A percentile compares a stretch with the other conserved stretches of the same genome.
phyloP scores from a whole-genome alignment of 2,113 vertebrate species.

The Mormyrus iriodes region DNA sequence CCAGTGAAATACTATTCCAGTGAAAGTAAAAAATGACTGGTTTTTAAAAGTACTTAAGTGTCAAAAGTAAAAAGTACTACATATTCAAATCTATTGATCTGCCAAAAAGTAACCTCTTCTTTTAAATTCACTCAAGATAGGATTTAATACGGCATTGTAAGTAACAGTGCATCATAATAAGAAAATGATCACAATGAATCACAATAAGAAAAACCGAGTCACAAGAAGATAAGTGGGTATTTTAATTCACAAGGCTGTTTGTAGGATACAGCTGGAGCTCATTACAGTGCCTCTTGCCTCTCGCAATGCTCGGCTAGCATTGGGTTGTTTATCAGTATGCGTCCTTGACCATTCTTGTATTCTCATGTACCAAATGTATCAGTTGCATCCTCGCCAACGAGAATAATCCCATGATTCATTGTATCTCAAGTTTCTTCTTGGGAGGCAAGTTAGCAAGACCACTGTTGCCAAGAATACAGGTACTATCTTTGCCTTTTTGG shows the following conservation, averaged over 20 bases:
- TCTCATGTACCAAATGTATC: neutral
- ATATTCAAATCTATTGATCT: too few relatives aligned
- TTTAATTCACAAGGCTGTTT: neutral
- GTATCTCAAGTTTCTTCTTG: neutral
- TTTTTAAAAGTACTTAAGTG: too few relatives aligned
- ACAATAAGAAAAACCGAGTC: neutral
- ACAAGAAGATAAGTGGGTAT: neutral
- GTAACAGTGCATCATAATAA: too few relatives aligned
- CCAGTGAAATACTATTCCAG: too few relatives aligned
- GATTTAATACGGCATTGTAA: too few relatives aligned
- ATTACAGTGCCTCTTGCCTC: neutral
- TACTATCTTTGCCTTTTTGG: neutral
- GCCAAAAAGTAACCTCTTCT: too few relatives aligned
- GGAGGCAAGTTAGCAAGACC: neutral
- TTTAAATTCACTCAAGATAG: too few relatives aligned
- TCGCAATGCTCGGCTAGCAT: neutral
- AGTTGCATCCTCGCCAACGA: neutral
- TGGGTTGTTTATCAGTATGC: neutral
- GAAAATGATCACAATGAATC: too few relatives aligned
- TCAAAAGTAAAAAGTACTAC: too few relatives aligned
- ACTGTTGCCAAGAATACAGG: neutral
- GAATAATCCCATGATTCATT: neutral
- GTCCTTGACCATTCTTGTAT: neutral
- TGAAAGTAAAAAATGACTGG: too few relatives aligned
- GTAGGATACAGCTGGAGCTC: neutral